These are phyloP conservation scores for Rhagophthalmus giganteus DNA, from an alignment of 2,888 invertebrate genomes.

Conservation along the genomic window DNA sequence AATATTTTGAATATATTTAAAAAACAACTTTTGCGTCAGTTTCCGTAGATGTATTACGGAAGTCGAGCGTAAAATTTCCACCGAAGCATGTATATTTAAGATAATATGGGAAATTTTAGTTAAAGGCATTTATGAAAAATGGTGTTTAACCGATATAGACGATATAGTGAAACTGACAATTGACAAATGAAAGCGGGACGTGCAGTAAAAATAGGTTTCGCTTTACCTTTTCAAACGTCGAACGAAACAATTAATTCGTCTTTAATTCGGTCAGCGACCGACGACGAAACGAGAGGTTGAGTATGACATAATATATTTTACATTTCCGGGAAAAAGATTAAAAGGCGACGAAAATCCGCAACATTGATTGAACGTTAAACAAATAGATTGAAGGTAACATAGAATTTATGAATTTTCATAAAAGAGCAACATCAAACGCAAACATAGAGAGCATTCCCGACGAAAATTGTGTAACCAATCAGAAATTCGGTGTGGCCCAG, in stretches of 20 bases:
- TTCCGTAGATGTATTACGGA: neutral
- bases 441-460: neutral
- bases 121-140: neutral
- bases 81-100: neutral
- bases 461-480: slow-evolving; percentile 15
- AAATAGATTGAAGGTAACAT: neutral
- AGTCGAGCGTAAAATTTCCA: neutral
- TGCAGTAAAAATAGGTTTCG: no score
- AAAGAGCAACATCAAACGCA: no score
- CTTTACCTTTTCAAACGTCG: no score
- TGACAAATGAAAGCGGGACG: neutral
- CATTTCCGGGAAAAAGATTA: no score
- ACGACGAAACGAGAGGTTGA: no score
- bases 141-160: neutral
- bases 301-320: no score
- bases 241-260: no score
- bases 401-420: neutral
- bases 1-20: no score
- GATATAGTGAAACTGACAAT: neutral
- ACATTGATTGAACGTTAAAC: neutral
- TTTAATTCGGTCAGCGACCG: no score
- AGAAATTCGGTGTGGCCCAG: neutral
- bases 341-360: no score
- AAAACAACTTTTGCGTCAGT: neutral
- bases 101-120: neutral